Percentiles rank a stretch among this genome's conserved stretches.
Evolutionary conservation across 2,113 vertebrate species (phyloP).

Genomic region (Catharus minimus): DNA sequence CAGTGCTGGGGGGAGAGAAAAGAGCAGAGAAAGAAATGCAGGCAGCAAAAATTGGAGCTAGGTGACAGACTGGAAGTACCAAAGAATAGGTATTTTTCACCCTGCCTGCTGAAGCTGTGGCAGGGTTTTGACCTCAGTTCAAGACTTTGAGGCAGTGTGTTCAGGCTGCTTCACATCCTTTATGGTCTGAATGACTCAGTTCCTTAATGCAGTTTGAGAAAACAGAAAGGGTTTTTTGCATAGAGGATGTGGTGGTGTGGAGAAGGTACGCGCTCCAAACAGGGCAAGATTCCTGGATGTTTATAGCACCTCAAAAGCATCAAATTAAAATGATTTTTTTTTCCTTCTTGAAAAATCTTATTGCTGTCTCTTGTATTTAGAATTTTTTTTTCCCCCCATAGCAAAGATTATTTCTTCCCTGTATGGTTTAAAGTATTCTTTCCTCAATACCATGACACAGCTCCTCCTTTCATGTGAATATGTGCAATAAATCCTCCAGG

Average conservation of each 20-base stretch:
- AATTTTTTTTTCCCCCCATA: neutral
- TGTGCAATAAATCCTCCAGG: neutral
- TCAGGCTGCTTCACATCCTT: neutral
- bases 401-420: neutral
- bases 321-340: neutral
- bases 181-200: neutral
- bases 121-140: neutral
- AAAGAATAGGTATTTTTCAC: neutral
- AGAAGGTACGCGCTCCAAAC: neutral
- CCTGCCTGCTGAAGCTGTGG: neutral
- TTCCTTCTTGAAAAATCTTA: neutral
- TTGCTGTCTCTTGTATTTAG: neutral
- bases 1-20: neutral
- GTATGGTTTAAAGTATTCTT: neutral
- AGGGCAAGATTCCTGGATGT: neutral
- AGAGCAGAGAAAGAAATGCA: neutral
- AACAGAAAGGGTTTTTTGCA: neutral
- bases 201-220: neutral
- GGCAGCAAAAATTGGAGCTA: neutral
- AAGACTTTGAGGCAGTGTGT: neutral
- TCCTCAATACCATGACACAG: neutral
- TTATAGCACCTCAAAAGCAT: neutral
- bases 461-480: neutral
- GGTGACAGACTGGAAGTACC: neutral
- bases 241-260: neutral